phyloP scores from a whole-genome alignment of 1,140 invertebrate species.

The Meloidogyne hapla region DNA sequence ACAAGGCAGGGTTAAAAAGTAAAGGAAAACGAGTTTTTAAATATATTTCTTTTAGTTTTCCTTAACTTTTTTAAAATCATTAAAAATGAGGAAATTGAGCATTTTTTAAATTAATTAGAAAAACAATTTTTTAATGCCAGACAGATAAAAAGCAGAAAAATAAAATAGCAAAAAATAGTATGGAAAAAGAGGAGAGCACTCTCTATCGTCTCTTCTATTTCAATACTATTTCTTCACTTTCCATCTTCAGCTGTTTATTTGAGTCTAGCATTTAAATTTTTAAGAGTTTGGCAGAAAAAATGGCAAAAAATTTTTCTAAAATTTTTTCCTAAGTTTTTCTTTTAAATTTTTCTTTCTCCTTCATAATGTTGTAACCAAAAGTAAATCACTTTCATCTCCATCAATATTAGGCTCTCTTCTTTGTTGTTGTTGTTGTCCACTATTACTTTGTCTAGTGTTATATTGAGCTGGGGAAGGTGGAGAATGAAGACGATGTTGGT shows the following conservation, averaged over 20 bases:
- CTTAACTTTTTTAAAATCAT: not conserved
- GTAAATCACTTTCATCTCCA: slow-evolving; percentile 27
- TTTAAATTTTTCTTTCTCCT: too few species aligned
- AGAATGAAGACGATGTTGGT: not conserved
- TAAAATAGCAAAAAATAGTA: not conserved
- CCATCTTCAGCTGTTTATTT: too few species aligned
- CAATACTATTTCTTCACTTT: too few species aligned
- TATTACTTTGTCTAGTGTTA: not conserved
- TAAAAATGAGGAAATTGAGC: not conserved
- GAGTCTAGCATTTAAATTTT: too few species aligned
- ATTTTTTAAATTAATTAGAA: not conserved
- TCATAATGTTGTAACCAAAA: slow-evolving; percentile 34
- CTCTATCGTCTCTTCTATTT: too few species aligned
- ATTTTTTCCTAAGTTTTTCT: too few species aligned
- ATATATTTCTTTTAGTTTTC: not conserved
- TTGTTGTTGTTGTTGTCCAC: not conserved
- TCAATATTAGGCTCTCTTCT: slow-evolving; percentile 10
- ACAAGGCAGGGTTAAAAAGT: not conserved
- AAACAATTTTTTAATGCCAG: not conserved
- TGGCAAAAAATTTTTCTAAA: too few species aligned
- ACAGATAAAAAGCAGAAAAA: not conserved
- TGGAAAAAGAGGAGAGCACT: too few species aligned
- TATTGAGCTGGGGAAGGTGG: slow-evolving; percentile 6
- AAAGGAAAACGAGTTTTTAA: not conserved
- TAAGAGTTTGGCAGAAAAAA: too few species aligned